Base-by-base conservation (phyloP, 1,140 invertebrate species). In the Drosophila pruinosa region DNA sequence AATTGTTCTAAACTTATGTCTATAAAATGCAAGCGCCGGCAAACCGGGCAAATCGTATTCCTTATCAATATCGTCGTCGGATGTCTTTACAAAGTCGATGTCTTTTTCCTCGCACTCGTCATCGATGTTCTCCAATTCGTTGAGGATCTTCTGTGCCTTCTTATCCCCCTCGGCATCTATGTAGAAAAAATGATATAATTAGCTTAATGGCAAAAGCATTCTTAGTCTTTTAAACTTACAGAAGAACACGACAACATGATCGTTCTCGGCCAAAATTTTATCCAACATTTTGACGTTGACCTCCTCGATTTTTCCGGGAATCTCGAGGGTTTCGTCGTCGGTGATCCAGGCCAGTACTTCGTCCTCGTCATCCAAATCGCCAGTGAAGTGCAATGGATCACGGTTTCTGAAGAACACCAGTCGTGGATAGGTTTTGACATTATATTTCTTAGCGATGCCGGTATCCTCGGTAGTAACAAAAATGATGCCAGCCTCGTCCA, bases 21-120 rank as follows among this genome's bases (percentile, higher is more conserved):
- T 94, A 92, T 98, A 98, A 92, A 97, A 98, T 21, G 96, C 96
- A 22, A 98, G 92, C 12, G 97, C 94, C 61, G 97, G 97, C 34
- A 98, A 92, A 34, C 93, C 93, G 48, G 96, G 93, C 26, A 98
- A 92, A 92, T 97, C 97, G 89, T 98, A 98, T 92, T 98, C 97
- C 85, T 96, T 96, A 47, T 97, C 95, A 62, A 98, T 95, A 47
- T 95, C 95, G 24, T 96, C 95, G 88, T 98, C 97, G 7, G 97
- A 97, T 73, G 97, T 97, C 92, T 98, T 98, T 0, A 98, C 95
- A 90, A 98, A 98, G 90, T 97, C 96, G 72, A 98, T 98, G 70
- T 97, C 96, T 90, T 97, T 95, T 82, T 97, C 95, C 92, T 98
- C 97, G 89, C 97, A 98, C 82, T 98, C 97, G 83, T 98, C 97